These are phyloP conservation scores for Apostichopus japonicus DNA, from an alignment of 35 echinoderm and acorn worm species.

Conservation along the genomic window DNA sequence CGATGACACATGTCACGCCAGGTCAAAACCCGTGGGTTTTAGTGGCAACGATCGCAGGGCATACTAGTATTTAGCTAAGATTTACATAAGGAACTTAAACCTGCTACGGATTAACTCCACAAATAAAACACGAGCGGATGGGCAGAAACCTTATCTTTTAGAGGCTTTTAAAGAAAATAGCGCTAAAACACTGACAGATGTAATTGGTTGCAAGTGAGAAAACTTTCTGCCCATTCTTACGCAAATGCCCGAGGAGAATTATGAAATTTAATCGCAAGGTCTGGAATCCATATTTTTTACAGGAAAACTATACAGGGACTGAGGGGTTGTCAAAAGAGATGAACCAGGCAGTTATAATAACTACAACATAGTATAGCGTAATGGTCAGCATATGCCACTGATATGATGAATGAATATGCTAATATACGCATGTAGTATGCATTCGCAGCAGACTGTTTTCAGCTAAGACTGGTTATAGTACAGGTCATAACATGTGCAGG, in stretches of 20 bases:
- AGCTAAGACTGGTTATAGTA: too few species aligned
- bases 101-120: constrained; percentile 41
- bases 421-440: too few species aligned
- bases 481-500: too few species aligned
- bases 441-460: too few species aligned
- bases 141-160: constrained; percentile 48
- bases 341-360: not conserved
- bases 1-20: constrained; percentile 9
- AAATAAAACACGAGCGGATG: constrained; percentile 20
- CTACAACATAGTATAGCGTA: too few species aligned
- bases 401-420: too few species aligned
- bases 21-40: constrained; percentile 40
- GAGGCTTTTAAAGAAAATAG: constrained; percentile 33
- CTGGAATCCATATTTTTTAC: not conserved
- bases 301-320: not conserved
- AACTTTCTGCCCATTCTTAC: constrained; percentile 12
- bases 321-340: not conserved
- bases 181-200: constrained; percentile 44
- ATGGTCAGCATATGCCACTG: too few species aligned
- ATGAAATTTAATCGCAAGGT: constrained; percentile 8
- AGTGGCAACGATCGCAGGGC: not conserved
- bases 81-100: constrained; percentile 41
- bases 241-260: constrained; percentile 21
- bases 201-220: constrained; percentile 48
- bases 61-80: constrained; percentile 27